Base-by-base conservation (phyloP, 1,140 invertebrate genomes). In the Zaprionus taronus region DNA sequence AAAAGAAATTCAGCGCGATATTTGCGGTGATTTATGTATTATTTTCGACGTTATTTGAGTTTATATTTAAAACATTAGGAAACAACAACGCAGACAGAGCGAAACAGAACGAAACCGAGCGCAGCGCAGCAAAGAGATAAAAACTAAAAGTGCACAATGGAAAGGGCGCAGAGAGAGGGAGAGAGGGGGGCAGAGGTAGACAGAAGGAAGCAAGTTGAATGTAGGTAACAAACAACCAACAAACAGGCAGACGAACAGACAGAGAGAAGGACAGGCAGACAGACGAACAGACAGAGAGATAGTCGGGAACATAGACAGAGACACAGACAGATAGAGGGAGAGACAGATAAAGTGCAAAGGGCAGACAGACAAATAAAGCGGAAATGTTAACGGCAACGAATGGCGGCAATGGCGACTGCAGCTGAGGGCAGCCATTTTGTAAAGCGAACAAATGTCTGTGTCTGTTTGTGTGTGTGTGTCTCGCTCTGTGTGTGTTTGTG, bases 331-430 rank as follows among this genome's bases (percentile, higher is more conserved):
- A 34, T 58, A 34, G 24, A 49, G 38, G 34, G 20, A 55, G 38
- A 49, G 57, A 64, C 24, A 79, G 77, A 80, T 80, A 80, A 80
- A 80, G 69, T 64, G 74, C 78, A 80, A 73, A 77, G 74, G 81
- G 84, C 85, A 76, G 84, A 72, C 84, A 79, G 84, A 87, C 84
- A 87, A 87, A 90, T 89, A 89, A 90, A 89, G 81, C 84, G 84
- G 84, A 89, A 90, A 89, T 89, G 84, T 89, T 89, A 89, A 89
- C 84, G 77, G 79, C 85, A 89, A 90, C 84, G 79, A 89, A 84
- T 89, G 84, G 81, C 79, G 85, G 81, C 84, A 22, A 38, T 62
- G 81, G 60, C 70, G 65, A 79, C 68, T 76, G 65, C 41, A 70
- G 67, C 71, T 47, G 58, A 67, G 69, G 58, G 66, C 62, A 62